Evolutionary conservation across 2,888 invertebrate species (phyloP).

Genomic region (Buathra laborator): DNA sequence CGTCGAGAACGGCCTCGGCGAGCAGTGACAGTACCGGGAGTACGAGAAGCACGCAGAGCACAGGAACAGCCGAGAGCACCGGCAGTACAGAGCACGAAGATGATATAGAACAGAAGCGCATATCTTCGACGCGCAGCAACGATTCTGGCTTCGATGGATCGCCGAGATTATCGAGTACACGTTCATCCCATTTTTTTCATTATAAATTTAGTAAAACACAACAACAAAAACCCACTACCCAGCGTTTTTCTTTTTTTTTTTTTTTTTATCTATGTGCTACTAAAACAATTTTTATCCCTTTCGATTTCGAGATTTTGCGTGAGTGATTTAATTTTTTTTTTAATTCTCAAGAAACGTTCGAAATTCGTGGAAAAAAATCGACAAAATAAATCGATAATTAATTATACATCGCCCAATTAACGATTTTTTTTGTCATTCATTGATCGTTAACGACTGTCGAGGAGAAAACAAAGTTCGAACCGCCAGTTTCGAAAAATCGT

Average conservation of each 20-base stretch:
- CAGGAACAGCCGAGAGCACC: conserved; percentile 79
- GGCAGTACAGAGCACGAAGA: conserved; percentile 85
- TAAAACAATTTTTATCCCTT: neutral
- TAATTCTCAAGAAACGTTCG: neutral
- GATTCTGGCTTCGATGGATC: conserved; percentile 92
- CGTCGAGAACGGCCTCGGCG: conserved; percentile 79
- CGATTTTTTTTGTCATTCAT: conserved; percentile 19
- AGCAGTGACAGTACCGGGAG: conserved; percentile 83
- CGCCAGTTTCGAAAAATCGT: conserved; percentile 19
- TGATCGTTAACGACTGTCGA: conserved; percentile 57
- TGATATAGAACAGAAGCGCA: conserved; percentile 86
- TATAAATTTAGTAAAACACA: neutral
- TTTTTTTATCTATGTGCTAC: neutral
- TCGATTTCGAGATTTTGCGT: neutral
- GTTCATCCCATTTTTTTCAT: conserved; percentile 59
- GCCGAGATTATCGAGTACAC: conserved; percentile 84
- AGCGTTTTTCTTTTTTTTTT: too few species aligned
- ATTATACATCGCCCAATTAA: neutral
- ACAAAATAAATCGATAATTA: neutral
- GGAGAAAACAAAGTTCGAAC: conserved; percentile 48
- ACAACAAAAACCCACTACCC: neutral
- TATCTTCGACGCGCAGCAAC: conserved; percentile 92
- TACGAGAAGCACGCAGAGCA: conserved; percentile 79
- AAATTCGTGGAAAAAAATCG: too few species aligned
- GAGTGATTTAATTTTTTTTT: neutral